These are phyloP conservation scores for Aphidoletes aphidimyza DNA, from an alignment of 2,888 invertebrate genomes.

Conservation along the genomic window DNA sequence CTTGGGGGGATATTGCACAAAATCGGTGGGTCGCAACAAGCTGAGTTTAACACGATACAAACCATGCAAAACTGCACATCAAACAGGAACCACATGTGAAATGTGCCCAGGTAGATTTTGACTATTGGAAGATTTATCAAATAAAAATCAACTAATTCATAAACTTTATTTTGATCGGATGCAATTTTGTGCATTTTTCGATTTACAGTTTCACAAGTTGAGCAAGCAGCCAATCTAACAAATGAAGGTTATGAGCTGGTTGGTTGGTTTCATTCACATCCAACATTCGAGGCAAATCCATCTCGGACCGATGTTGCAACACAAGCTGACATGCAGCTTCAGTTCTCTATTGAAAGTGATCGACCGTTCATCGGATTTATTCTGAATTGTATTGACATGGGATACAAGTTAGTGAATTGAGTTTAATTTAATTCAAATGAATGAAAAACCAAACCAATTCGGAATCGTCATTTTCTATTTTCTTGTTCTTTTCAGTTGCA, in stretches of 20 bases:
- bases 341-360: conserved; percentile 58
- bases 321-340: conserved; percentile 72
- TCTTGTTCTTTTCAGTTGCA: conserved; percentile 58
- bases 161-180: conserved; percentile 17
- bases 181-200: conserved; percentile 54
- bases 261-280: conserved; percentile 86
- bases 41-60: conserved; percentile 70
- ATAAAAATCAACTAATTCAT: neutral
- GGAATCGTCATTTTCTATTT: too few species aligned
- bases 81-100: conserved; percentile 77
- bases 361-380: conserved; percentile 59
- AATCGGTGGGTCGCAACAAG: conserved; percentile 59
- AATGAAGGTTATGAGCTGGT: conserved; percentile 68
- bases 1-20: conserved; percentile 69
- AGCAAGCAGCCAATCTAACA: conserved; percentile 71
- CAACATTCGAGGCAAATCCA: conserved; percentile 76
- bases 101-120: conserved; percentile 75
- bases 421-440: too few species aligned
- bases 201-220: conserved; percentile 72
- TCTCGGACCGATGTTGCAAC: conserved; percentile 76
- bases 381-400: conserved; percentile 58
- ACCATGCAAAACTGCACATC: conserved; percentile 73
- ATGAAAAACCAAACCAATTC: too few species aligned
- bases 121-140: neutral
- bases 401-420: conserved; percentile 58